Percentiles rank a stretch among this genome's conserved stretches.
phyloP scores from a whole-genome alignment of 2,113 vertebrate genomes.

The Columbina picui region DNA sequence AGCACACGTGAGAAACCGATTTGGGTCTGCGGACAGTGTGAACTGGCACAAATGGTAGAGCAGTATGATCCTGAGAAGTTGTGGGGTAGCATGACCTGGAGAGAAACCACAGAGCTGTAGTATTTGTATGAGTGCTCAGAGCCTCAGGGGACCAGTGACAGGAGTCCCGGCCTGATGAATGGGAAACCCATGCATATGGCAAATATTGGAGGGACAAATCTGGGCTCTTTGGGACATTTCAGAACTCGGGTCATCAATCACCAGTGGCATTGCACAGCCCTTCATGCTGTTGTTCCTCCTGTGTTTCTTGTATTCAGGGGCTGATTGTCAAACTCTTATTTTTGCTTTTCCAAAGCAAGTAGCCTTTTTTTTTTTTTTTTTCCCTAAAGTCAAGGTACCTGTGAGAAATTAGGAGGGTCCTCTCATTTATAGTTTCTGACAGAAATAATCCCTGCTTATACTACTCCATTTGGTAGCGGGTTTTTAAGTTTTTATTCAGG shows the following conservation, averaged over 20 bases:
- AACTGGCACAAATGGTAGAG: neutral
- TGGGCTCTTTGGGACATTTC: neutral
- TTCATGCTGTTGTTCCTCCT: fast-evolving
- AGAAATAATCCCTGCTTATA: neutral
- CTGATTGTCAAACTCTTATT: neutral
- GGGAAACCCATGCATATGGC: neutral
- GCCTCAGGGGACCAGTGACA: neutral
- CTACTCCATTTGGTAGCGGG: neutral
- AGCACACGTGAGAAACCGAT: neutral
- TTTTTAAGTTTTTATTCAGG: neutral
- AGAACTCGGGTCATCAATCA: neutral
- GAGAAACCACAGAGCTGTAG: neutral
- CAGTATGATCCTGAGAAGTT: neutral
- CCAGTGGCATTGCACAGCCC: fast-evolving
- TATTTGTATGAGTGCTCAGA: fast-evolving
- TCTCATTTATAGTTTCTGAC: neutral
- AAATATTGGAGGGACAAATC: neutral
- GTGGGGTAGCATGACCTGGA: neutral
- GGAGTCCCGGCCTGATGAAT: neutral
- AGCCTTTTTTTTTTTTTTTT: neutral
- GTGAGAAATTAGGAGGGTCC: neutral
- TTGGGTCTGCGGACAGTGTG: neutral
- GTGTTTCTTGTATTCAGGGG: neutral
- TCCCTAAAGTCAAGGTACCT: neutral
- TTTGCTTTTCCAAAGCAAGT: neutral